Evolutionary conservation across 1,140 invertebrate species (phyloP), one percentile per base, ranked within the genome.

Genomic region (Drosophila sproati): DNA sequence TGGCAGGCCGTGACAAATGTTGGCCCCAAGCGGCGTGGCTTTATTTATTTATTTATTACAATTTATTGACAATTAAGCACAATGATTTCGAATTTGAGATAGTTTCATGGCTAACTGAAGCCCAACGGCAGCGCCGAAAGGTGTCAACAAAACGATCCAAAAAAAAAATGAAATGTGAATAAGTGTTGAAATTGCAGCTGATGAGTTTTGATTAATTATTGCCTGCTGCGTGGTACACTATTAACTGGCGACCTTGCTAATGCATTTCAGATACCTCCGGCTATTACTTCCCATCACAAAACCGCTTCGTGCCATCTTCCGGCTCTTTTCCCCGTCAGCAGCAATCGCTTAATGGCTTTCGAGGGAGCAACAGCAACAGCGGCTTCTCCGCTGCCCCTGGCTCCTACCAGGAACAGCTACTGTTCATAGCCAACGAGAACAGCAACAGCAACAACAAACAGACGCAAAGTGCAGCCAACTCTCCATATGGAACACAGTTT

Each of bases 341-440:
- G 29, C 78, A 57, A 28, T 51, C 67, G 10, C 45, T 77, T 10
- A 75, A 41, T 34, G 74, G 73, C 3, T 81, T 62, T 70, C 73
- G 83, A 1, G 34, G 67, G 12, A 52, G 61, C 45, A 64, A 64
- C 28, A 72, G 52, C 34, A 57, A 73, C 5, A 68, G 56, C 10
- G 86, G 71, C 4, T 90, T 74, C 45, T 77, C 85, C 2, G 73
- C 75, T 3, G 69, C 83, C 4, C 91, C 91, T 4, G 91, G 83
- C 8, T 92, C 91, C n/a, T 92, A 92, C 78, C 91, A 92, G 59
- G 91, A 92, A 52, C 91, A 92, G 57, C 76, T 92, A 28, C 67
- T 92, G 8, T 92, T 92, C 56, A 89, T 92, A 39, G 86, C 76
- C 71, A 92, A 91, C 56, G 91, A 92, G 45, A 91, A 75, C 43